These are phyloP conservation scores for Meteorus cinctellus DNA, from an alignment of 2,888 invertebrate genomes.

Conservation along the genomic window DNA sequence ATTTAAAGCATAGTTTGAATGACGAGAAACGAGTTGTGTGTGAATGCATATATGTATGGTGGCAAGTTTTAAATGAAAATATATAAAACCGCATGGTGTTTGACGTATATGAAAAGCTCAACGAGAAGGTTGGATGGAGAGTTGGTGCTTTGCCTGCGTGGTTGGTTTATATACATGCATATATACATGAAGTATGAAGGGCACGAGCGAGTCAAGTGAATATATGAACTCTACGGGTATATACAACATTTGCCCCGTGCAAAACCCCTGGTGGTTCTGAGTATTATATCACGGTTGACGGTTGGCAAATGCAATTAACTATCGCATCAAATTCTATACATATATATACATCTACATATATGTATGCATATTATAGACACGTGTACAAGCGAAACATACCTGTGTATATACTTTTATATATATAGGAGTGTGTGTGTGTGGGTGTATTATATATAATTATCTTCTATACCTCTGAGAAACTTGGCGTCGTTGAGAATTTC, in stretches of 20 bases:
- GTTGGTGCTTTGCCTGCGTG: conserved; percentile 2
- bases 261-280: conserved; percentile 31
- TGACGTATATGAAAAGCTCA: conserved; percentile 30
- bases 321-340: conserved; percentile 39
- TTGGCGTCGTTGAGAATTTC: conserved; percentile 34
- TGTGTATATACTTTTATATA: neutral
- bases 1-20: conserved; percentile 30
- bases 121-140: conserved; percentile 7
- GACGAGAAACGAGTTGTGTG: conserved; percentile 20
- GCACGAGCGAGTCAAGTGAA: conserved; percentile 21
- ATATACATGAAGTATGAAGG: neutral
- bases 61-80: conserved; percentile 11
- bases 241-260: conserved; percentile 23
- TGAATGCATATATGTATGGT: neutral
- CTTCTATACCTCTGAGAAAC: conserved; percentile 26
- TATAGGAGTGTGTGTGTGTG: neutral
- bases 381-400: neutral
- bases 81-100: conserved; percentile 30
- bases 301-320: conserved; percentile 55
- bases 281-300: conserved; percentile 42
- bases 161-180: neutral
- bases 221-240: conserved; percentile 17
- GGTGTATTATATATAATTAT: conserved; percentile 7
- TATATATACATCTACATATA: neutral
- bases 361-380: neutral